Evolutionary conservation across 2,113 vertebrate species (phyloP).

Genomic region (Gasterosteus nipponicus): DNA sequence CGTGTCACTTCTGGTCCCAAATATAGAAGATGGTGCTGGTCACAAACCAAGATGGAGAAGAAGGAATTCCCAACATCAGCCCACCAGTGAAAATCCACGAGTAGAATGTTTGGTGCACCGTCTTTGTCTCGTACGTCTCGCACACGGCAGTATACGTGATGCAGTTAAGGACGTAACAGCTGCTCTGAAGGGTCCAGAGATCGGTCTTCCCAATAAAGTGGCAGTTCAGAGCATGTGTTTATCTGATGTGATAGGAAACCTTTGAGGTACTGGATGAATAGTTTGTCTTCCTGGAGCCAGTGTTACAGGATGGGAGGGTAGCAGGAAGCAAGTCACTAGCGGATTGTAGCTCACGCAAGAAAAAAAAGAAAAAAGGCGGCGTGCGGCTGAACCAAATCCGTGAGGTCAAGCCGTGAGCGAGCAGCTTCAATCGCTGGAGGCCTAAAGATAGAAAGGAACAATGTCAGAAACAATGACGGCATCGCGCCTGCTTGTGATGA

Average conservation of each 20-base stretch:
- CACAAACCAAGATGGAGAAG: no score
- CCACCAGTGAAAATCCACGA: no score
- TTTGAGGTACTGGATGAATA: conserved; percentile 63
- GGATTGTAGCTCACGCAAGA: conserved; percentile 41
- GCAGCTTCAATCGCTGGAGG: background rate
- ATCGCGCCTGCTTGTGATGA: background rate
- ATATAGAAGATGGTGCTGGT: background rate
- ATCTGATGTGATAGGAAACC: conserved; percentile 51
- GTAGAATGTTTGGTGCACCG: background rate
- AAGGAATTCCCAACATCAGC: no score
- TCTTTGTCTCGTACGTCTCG: background rate
- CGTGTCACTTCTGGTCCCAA: background rate
- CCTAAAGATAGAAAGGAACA: conserved; percentile 31
- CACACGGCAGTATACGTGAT: background rate
- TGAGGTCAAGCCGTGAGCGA: background rate
- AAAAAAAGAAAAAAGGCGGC: conserved; percentile 28
- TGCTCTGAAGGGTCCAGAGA: background rate
- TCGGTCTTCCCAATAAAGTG: background rate
- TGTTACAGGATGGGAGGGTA: conserved; percentile 69
- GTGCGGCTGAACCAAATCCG: conserved; percentile 47
- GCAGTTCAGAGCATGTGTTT: background rate
- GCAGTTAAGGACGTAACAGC: background rate
- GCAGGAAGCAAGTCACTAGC: conserved; percentile 59
- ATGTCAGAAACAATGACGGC: background rate
- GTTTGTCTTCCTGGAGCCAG: conserved; percentile 69